Conservation (phyloP, 2,888 invertebrate genomes). For the Nomada ruficornis region DNA sequence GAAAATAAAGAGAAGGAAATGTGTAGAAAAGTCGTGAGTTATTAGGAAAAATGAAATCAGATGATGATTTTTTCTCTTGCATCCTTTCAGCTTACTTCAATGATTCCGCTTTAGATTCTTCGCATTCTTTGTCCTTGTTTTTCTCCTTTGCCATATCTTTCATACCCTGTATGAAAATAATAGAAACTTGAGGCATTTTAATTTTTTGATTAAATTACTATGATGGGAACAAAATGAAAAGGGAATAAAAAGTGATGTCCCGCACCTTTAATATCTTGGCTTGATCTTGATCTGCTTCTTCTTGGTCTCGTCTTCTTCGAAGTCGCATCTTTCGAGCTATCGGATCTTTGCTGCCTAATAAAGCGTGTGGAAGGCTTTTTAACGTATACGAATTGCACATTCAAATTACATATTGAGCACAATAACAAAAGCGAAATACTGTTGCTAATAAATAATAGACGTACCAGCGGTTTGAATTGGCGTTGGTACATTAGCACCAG, state of each 20-base stretch:
- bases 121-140: conserved; percentile 89
- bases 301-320: conserved; percentile 92
- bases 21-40: neutral
- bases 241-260: neutral
- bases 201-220: neutral
- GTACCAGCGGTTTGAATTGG: conserved; percentile 89
- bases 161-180: conserved; percentile 88
- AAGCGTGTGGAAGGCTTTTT: no score
- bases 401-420: no score
- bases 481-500: conserved; percentile 94
- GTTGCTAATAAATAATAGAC: conserved; percentile 68
- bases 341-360: conserved; percentile 91
- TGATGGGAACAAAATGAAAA: no score
- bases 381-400: no score
- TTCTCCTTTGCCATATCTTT: conserved; percentile 93
- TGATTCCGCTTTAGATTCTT: conserved; percentile 89
- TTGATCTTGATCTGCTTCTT: conserved; percentile 93
- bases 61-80: neutral
- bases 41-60: neutral
- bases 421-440: neutral
- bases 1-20: conserved; percentile 48
- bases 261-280: conserved; percentile 93
- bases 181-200: conserved; percentile 82
- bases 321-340: conserved; percentile 97
- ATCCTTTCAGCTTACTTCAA: conserved; percentile 87